Percentiles rank a stretch among this genome's conserved stretches.
Conservation (phyloP, 2,113 vertebrate species). For the Canis aureus region DNA sequence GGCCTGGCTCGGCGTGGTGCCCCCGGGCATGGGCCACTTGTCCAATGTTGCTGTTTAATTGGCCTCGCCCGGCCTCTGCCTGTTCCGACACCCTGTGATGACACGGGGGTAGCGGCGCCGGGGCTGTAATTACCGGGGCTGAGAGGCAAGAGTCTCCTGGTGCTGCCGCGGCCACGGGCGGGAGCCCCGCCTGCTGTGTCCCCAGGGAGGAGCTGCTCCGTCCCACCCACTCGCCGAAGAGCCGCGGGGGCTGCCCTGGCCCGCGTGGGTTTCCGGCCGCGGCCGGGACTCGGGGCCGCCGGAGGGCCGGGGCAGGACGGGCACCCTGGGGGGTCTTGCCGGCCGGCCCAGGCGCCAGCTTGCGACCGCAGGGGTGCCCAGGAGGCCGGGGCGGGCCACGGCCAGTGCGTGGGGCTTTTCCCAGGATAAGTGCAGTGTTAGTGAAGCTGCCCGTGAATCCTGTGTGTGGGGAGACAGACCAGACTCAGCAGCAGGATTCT, state of each 20-base stretch:
- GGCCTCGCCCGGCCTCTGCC: conserved; percentile 63
- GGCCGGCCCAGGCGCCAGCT: not conserved
- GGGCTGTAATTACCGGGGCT: conserved; percentile 77
- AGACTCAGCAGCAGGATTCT: not conserved
- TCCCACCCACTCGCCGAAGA: conserved; percentile 2
- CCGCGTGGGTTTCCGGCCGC: not conserved
- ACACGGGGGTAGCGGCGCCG: conserved; percentile 74
- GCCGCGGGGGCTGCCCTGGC: not conserved
- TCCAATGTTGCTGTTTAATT: conserved; percentile 74
- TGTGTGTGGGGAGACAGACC: not conserved
- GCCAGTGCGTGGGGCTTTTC: not conserved
- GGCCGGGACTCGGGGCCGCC: no score
- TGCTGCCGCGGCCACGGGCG: conserved; percentile 65
- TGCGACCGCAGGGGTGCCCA: not conserved
- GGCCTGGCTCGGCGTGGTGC: not conserved
- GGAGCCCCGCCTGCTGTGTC: conserved; percentile 50
- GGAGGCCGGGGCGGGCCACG: not conserved
- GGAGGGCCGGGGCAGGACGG: not conserved
- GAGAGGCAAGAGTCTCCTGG: conserved; percentile 80
- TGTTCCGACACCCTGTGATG: conserved; percentile 76
- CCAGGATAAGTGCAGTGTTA: not conserved
- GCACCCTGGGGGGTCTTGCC: conserved; percentile 49
- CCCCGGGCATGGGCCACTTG: conserved; percentile 62
- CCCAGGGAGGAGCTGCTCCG: conserved; percentile 58
- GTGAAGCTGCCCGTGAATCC: not conserved